A percentile compares a stretch with the other conserved stretches of the same genome.
These are phyloP conservation scores for Drosophila peninsularis DNA, from an alignment of 2,888 invertebrate species.

Conservation along the genomic window DNA sequence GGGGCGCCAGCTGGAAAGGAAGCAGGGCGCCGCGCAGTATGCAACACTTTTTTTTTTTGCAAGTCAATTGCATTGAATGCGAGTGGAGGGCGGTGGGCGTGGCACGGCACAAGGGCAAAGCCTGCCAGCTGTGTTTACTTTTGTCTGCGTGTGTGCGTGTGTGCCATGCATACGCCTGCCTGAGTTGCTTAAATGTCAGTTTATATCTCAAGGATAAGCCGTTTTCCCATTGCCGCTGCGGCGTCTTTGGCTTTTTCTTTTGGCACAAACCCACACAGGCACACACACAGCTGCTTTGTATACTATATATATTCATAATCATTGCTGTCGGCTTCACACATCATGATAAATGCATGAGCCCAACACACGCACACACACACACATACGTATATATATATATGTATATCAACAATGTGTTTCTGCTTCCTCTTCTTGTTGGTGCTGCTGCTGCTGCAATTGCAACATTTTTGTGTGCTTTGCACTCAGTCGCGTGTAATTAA, in stretches of 20 bases:
- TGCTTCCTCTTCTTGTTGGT: constrained; percentile 2
- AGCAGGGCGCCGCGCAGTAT: constrained; percentile 32
- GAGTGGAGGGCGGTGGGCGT: background rate
- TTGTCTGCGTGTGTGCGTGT: constrained; percentile 41
- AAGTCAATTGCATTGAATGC: constrained; percentile 61
- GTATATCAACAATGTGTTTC: constrained; percentile 17
- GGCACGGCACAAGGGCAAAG: constrained; percentile 53
- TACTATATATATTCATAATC: constrained; percentile 34
- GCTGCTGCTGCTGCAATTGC: constrained; percentile 16
- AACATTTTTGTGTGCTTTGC: constrained; percentile 25
- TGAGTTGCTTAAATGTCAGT: constrained; percentile 80
- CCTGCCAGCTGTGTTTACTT: constrained; percentile 60
- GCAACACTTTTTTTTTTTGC: constrained; percentile 47
- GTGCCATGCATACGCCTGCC: constrained; percentile 70
- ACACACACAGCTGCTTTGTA: constrained; percentile 6
- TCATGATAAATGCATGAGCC: constrained; percentile 56
- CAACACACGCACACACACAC: background rate
- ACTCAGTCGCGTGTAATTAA: constrained; percentile 36
- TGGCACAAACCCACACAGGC: constrained; percentile 9
- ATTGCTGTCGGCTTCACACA: constrained; percentile 63
- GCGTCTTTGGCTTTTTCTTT: constrained; percentile 54
- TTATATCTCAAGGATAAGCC: constrained; percentile 81
- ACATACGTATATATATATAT: background rate
- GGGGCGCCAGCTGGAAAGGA: constrained; percentile 29
- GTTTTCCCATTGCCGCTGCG: constrained; percentile 66